Evolutionary conservation across 1,140 invertebrate species (phyloP), one percentile per base, ranked within the genome.

Genomic region (Whitmania pigra): DNA sequence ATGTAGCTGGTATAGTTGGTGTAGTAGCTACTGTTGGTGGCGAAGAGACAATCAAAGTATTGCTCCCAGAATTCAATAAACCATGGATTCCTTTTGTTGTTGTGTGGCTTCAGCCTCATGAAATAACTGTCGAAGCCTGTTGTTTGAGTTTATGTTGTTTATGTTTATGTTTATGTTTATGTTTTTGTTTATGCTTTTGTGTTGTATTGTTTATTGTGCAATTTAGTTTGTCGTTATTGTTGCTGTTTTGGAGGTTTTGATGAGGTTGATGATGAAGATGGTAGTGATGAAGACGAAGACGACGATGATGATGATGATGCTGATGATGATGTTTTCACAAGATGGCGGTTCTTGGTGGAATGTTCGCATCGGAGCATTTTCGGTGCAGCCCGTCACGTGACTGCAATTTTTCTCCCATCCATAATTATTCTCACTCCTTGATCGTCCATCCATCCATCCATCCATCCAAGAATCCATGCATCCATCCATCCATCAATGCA

Each of bases 41-140:
- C 57, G 75, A 85, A 36, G 15, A 74, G 77, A 77, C 88, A 90
- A 76, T 88, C 87, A 78, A 89, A 88, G 75, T 88, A 85, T 71
- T 86, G 85, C 53, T 86, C 86, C 90, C 90, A 92, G 77, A 89
- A 89, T 77, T 92, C 89, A 31, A 84, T 82, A 76, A 91, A 90
- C 90, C 90, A 92, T 0, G 89, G 77, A 71, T 82, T 81, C 27
- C 76, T 71, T 17, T 53, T 71, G 73, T 79, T 79, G 57, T 76
- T 76, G 29, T 73, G 53, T 0, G 78, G 74, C 13, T 73, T 76
- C 18, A 82, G 75, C 18, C 77, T 76, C 27, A 76, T 71, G 69
- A 82, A 82, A 71, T 83, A 83, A 0, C 79, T 75, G 60, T 82
- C 80, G 73, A 82, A 83, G n/a, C 77, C 82, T 81, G 76, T 76